phyloP scores from a whole-genome alignment of 1,140 invertebrate species.

The Drosophila tropicalis region DNA sequence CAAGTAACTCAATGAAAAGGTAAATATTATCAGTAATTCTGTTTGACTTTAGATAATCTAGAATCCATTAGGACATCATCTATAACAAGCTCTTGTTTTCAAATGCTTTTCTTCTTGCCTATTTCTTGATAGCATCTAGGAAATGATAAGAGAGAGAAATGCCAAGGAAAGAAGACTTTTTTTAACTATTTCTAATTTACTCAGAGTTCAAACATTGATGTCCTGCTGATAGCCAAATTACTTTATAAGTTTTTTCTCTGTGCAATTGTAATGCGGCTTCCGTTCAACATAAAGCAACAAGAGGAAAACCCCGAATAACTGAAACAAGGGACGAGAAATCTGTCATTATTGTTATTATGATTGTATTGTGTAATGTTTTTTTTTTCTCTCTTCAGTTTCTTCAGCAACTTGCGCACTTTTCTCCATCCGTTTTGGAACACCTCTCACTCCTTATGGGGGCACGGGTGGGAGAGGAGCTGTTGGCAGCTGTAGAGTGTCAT shows the following conservation, averaged over 20 bases:
- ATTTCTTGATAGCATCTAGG: no score
- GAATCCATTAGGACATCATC: no score
- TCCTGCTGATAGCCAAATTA: constrained; percentile 10
- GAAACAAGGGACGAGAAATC: constrained; percentile 52
- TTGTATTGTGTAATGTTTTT: constrained; percentile 68
- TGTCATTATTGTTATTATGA: constrained; percentile 65
- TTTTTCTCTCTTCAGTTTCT: constrained; percentile 12
- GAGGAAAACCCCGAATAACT: constrained; percentile 20
- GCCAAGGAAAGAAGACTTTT: no score
- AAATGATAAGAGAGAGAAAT: no score
- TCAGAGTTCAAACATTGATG: constrained; percentile 1
- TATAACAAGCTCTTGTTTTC: no score
- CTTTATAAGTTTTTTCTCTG: constrained; percentile 46
- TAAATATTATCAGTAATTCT: no score
- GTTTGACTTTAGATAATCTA: no score
- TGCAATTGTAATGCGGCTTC: constrained; percentile 42
- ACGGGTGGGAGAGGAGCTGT: background rate
- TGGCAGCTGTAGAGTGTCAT: constrained; percentile 22
- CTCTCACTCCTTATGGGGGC: background rate
- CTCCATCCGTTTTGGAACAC: background rate
- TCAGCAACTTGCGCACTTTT: constrained; percentile 53
- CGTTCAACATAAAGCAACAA: constrained; percentile 55
- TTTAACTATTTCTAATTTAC: constrained; percentile 1
- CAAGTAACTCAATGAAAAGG: no score
- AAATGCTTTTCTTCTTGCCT: no score